These are phyloP conservation scores for Sylvicapra grimmia DNA, from an alignment of 2,113 vertebrate species.

Conservation along the genomic window DNA sequence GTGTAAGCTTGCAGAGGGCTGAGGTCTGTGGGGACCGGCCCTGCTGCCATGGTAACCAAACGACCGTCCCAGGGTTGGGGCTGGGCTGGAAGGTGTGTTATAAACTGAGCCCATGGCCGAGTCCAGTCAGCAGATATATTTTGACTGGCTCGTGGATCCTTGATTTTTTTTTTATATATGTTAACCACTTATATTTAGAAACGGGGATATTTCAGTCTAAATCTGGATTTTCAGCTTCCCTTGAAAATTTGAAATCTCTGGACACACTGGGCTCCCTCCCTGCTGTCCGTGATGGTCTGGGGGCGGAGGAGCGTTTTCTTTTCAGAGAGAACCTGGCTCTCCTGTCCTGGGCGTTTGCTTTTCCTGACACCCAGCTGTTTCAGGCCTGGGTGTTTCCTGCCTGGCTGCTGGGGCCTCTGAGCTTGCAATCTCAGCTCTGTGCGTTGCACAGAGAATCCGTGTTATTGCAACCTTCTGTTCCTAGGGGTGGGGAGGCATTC, in stretches of 20 bases:
- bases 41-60: not conserved
- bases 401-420: not conserved
- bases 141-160: not conserved
- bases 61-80: not conserved
- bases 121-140: not conserved
- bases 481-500: not conserved
- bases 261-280: not conserved
- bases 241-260: not conserved
- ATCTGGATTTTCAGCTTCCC: not conserved
- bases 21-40: not conserved
- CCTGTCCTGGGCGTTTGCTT: not conserved
- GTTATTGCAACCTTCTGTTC: not conserved
- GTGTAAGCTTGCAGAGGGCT: not conserved
- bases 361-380: not conserved
- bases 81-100: not conserved
- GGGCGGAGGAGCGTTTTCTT: not conserved
- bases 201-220: not conserved
- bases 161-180: not conserved
- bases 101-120: not conserved
- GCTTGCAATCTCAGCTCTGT: not conserved
- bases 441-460: not conserved
- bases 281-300: not conserved
- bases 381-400: not conserved
- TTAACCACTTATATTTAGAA: not conserved
- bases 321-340: not conserved